Conservation (phyloP, 37 sponge, comb jelly and placozoan genomes). For the Ephydatia muelleri region DNA sequence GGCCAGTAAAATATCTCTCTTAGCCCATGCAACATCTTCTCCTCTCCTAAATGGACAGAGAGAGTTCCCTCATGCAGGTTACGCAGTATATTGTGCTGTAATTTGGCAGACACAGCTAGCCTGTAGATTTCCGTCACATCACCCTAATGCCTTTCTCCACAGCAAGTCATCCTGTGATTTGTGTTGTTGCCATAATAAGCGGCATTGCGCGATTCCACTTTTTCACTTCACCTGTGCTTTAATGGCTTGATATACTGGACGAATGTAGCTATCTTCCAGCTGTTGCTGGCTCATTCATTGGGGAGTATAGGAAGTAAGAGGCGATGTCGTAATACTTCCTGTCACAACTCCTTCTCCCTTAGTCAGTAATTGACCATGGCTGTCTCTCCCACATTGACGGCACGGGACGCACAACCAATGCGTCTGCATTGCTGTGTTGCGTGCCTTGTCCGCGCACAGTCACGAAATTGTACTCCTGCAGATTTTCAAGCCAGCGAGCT, state of each 20-base stretch:
- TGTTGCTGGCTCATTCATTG: no score
- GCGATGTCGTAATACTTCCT: no score
- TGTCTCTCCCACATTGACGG: constrained; percentile 13
- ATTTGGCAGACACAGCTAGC: background rate
- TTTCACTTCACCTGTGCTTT: no score
- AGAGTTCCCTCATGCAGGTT: background rate
- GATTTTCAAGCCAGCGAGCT: constrained; percentile 4
- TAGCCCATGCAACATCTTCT: background rate
- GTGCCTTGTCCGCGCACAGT: constrained; percentile 17
- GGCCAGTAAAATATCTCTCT: constrained; percentile 1
- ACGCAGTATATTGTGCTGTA: background rate
- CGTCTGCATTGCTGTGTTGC: constrained; percentile 37
- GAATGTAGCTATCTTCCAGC: no score
- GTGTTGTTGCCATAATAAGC: no score
- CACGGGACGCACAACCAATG: constrained; percentile 31
- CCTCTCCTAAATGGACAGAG: background rate
- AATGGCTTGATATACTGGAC: no score
- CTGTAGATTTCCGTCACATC: background rate
- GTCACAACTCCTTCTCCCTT: no score
- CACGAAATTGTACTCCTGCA: constrained; percentile 26
- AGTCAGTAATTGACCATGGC: background rate
- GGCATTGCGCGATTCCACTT: no score
- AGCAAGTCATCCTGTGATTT: no score
- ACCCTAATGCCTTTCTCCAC: no score
- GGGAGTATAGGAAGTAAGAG: no score